These are phyloP conservation scores for Tetrao urogallus DNA, from an alignment of 2,113 vertebrate species.

Conservation along the genomic window DNA sequence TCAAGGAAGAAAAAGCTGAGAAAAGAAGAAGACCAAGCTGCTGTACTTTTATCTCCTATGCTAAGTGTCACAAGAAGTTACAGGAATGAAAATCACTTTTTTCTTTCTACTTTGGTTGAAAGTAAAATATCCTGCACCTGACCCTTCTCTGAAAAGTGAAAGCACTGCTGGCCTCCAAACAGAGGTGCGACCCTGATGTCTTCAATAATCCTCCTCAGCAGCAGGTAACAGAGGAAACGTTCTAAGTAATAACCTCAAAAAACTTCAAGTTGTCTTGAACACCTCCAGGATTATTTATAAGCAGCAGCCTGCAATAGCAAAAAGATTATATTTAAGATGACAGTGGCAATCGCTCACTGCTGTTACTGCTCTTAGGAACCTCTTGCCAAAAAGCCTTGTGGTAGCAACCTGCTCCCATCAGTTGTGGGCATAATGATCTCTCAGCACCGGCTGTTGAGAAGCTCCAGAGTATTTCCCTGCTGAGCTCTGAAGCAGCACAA, in stretches of 20 bases:
- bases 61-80: not conserved
- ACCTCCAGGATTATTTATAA: not conserved
- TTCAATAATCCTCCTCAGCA: not conserved
- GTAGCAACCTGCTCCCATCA: slow-evolving; percentile 7
- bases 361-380: not conserved
- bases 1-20: fast-evolving
- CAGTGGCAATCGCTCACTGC: not conserved
- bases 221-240: not conserved
- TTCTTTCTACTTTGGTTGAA: not conserved
- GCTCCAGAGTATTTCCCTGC: not conserved
- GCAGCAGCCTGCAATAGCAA: not conserved
- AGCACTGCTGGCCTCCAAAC: not conserved
- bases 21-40: not conserved
- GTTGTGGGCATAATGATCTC: not conserved
- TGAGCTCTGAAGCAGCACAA: not conserved
- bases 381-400: slow-evolving; percentile 7
- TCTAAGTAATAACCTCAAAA: not conserved
- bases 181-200: not conserved
- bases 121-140: not conserved
- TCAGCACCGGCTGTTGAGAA: not conserved
- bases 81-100: not conserved
- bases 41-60: not conserved
- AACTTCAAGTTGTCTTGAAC: not conserved
- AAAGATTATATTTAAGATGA: not conserved
- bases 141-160: not conserved